Evolutionary conservation across 2,888 invertebrate genomes (phyloP), one percentile per base, ranked within the genome.

Genomic region (Eilema depressum): DNA sequence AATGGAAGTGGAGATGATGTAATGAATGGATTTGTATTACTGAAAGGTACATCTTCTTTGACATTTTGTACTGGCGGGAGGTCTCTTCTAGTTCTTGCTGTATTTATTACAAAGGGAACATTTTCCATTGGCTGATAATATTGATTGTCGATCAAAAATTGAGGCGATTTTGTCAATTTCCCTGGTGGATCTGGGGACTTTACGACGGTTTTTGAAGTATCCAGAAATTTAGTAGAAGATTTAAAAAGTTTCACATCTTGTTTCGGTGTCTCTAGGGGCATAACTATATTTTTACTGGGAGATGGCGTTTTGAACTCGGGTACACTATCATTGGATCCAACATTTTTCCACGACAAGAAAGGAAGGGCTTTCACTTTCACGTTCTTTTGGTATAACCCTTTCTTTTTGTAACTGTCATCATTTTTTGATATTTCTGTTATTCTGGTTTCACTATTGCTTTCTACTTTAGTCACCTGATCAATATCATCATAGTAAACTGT

Each of bases 81-180:
- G 59, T 68, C 74, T 2, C 26, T 23, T 17, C 62, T 23, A 41
- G 60, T 33, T 60, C 66, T 72, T 10, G 69, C 80, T 14, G 92
- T 91, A 66, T 93, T 93, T 56, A 93, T 92, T 30, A 90, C 85
- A 76, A 94, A 92, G 3, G 93, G 91, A 11, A 93, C 91, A 72
- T 91, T 91, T 65, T 92, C 88, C 81, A 94, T 82, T 1, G 94
- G 94, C 76, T 93, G 94, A 73, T 93, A 94, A 78, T 95, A 94
- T 76, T 92, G 85, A 68, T 95, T 94, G 64, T 94, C 91, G 26
- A 92, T 86, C 53, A 94, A 78, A 88, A 91, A 93, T 75, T 90
- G 87, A 8, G 94, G 93, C 11, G 89, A 87, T 86, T 89, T 93
- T 3, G 89, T 83, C 37, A 94, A 76, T 73, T 86, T 92, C n/a